phyloP scores from a whole-genome alignment of 2,888 invertebrate genomes.

The Dicyrtomina minuta region DNA sequence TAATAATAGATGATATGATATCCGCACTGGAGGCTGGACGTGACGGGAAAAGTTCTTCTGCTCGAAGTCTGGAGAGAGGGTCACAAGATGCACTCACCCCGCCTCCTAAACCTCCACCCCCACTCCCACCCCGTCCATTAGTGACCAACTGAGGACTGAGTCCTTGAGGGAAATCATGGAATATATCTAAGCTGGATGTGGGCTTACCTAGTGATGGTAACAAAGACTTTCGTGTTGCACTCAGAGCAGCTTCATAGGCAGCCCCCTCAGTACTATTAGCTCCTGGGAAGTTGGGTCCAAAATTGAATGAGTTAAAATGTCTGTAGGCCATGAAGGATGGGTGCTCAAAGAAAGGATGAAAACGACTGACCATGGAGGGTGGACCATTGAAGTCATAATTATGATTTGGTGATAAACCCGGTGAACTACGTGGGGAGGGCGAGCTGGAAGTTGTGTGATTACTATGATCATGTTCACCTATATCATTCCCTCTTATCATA shows the following conservation, averaged over 20 bases:
- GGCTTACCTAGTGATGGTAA: slow-evolving; percentile 39
- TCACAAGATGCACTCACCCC: slow-evolving; percentile 21
- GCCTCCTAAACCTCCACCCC: slow-evolving; percentile 13
- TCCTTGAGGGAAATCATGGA: slow-evolving; percentile 50
- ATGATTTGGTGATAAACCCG: slow-evolving; percentile 47
- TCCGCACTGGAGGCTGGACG: slow-evolving; percentile 49
- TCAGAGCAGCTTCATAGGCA: slow-evolving; percentile 46
- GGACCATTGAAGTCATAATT: slow-evolving; percentile 47
- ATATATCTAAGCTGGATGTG: slow-evolving; percentile 44
- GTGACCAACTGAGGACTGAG: slow-evolving; percentile 25
- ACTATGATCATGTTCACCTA: slow-evolving; percentile 19
- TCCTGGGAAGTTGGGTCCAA: slow-evolving; percentile 44
- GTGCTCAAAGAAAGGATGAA: slow-evolving; percentile 50
- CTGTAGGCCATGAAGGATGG: slow-evolving; percentile 52
- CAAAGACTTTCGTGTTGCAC: slow-evolving; percentile 33
- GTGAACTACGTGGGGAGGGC: slow-evolving; percentile 50
- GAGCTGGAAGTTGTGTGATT: slow-evolving; percentile 46
- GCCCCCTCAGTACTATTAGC: slow-evolving; percentile 25
- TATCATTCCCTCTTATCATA: slow-evolving; percentile 6
- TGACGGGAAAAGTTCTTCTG: slow-evolving; percentile 45
- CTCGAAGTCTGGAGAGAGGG: slow-evolving; percentile 41
- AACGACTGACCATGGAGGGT: slow-evolving; percentile 46
- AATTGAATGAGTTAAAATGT: slow-evolving; percentile 51
- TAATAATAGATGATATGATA: slow-evolving; percentile 51
- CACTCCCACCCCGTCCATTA: slow-evolving; percentile 22